Evolutionary conservation across 2,113 vertebrate species (phyloP), one percentile per base, ranked within the genome.

Genomic region (Arizona elegans): DNA sequence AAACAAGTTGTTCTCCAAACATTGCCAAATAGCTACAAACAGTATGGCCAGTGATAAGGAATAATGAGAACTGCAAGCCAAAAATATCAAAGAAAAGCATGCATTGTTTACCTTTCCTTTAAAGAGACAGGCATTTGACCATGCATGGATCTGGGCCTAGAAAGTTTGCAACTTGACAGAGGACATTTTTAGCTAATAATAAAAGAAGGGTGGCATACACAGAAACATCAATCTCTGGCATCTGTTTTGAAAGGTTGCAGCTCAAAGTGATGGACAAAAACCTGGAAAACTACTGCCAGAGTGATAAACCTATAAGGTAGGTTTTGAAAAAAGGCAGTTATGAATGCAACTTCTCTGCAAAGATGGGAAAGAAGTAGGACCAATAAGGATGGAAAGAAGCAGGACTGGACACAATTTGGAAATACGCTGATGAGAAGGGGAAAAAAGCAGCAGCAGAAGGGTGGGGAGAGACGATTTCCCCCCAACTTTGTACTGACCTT

Each of bases 401-500:
- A 15, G 24, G 65, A 13, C 26, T 50, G 19, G 11, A 88, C 50
- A 88, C 55, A 47, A 55, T 21, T 56, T 5, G 19, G 53, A 55
- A 56, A 4, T 21, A 89, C 3, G 54, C 38, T 62, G 54, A 55
- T 56, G 24, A 29, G 87, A 87, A 7, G 86, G 29, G 52, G 26
- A 8, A 21, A 6, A 92, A 21, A 81, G 33, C 38, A 21, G 88
- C 62, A 47, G 65, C 58, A 89, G 91, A 59, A 47, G 0, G 2
- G 86, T 52, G 13, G 47, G 89, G 53, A 75, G 62, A 89, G 62
- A 75, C 13, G 19, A 26, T 5, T 0, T 17, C 87, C 33, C 3
- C 8, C 1, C 5, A 13, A 17, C 29, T 55, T 52, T 89, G 13
- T 81, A 89, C 85, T 91, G 91, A 96, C 95, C 95, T 96, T 96